Percentiles rank a stretch among this genome's conserved stretches.
phyloP scores from a whole-genome alignment of 2,797 vertebrate genomes.

The Huso huso region DNA sequence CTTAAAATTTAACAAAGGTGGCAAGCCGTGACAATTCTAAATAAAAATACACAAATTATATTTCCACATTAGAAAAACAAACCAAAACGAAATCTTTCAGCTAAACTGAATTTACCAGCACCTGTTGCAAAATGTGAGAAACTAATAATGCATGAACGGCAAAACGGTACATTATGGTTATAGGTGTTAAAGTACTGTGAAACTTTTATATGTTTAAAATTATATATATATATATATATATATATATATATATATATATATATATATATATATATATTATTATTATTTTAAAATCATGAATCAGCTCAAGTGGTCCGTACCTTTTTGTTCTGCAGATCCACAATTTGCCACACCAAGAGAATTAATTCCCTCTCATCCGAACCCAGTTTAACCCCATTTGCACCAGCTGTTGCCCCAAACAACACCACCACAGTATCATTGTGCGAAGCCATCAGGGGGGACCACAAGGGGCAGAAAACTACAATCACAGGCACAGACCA shows the following conservation, averaged over 20 bases:
- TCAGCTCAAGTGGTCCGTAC: slow-evolving; percentile 71
- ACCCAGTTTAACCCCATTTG: slow-evolving; percentile 95
- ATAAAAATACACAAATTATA: too few species aligned
- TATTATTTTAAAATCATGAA: slow-evolving; percentile 43
- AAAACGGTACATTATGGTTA: too few species aligned
- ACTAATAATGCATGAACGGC: too few species aligned
- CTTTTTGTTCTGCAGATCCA: slow-evolving; percentile 94
- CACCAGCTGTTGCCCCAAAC: slow-evolving; percentile 98
- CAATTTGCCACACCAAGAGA: slow-evolving; percentile 99
- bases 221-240: slow-evolving; percentile 10
- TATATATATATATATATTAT: slow-evolving; percentile 9
- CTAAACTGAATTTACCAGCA: too few species aligned
- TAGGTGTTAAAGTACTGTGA: too few species aligned
- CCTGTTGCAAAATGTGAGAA: too few species aligned
- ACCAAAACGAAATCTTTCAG: too few species aligned
- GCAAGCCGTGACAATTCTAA: too few species aligned
- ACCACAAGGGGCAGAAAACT: slow-evolving; percentile 81
- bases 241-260: slow-evolving; percentile 8
- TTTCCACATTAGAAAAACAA: too few species aligned
- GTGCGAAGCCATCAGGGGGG: slow-evolving; percentile 84
- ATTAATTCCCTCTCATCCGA: slow-evolving; percentile 98
- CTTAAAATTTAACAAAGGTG: too few species aligned
- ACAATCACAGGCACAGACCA: slow-evolving; percentile 90
- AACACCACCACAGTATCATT: slow-evolving; percentile 94
- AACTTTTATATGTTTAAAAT: slow-evolving; percentile 10